A percentile compares a stretch with the other conserved stretches of the same genome.
phyloP scores from a whole-genome alignment of 2,797 vertebrate genomes.

The Todus mexicanus region DNA sequence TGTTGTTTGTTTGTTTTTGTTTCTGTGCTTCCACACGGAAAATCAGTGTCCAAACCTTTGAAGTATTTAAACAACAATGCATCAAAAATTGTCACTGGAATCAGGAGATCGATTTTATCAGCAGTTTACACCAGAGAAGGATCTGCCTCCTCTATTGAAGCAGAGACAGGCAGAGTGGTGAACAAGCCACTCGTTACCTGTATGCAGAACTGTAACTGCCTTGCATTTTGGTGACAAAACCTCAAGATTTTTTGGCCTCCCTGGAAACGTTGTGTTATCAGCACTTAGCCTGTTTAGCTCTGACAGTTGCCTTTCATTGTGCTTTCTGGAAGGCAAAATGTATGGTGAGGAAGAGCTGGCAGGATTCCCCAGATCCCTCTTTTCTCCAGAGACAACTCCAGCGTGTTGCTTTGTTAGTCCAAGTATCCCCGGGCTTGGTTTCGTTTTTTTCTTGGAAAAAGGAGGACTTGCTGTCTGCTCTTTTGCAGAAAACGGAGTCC shows the following conservation, averaged over 20 bases:
- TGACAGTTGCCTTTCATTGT: neutral
- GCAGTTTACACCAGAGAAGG: neutral
- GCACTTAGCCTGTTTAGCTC: neutral
- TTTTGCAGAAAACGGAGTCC: neutral
- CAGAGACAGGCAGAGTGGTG: neutral
- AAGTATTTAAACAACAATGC: neutral
- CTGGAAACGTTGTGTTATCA: neutral
- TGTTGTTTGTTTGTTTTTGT: too few species aligned
- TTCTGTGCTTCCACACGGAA: neutral
- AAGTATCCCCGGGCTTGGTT: neutral
- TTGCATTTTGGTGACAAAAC: neutral
- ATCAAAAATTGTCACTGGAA: neutral
- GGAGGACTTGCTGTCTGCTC: neutral
- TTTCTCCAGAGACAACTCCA: neutral
- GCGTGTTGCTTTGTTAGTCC: neutral
- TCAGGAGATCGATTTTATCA: neutral
- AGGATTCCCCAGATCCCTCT: constrained; percentile 6
- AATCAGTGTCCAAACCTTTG: neutral
- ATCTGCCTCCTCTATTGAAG: neutral
- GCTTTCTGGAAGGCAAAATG: neutral
- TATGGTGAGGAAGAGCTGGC: neutral
- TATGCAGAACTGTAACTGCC: neutral
- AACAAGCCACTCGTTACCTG: neutral
- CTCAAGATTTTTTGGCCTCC: neutral
- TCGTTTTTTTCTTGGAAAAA: neutral